Evolutionary conservation across 2,113 vertebrate species (phyloP).

Genomic region (Lonchura striata): DNA sequence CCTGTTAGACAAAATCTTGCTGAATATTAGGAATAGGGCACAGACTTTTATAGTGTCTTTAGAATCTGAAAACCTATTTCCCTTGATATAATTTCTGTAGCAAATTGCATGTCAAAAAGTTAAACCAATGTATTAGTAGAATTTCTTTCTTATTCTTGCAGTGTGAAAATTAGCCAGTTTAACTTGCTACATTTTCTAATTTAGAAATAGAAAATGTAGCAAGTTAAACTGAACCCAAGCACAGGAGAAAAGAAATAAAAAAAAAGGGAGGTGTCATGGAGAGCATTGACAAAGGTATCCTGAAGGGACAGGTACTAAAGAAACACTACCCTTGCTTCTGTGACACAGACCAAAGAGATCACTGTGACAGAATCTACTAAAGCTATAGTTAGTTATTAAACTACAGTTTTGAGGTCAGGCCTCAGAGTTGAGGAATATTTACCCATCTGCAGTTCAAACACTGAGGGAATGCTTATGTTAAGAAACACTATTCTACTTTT

Average conservation of each 20-base stretch:
- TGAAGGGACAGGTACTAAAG: neutral
- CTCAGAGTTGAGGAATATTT: neutral
- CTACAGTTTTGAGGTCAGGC: neutral
- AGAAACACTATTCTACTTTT: neutral
- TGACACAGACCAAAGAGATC: neutral
- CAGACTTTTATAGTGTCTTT: neutral
- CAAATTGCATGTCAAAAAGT: neutral
- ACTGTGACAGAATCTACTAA: neutral
- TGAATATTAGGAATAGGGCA: neutral
- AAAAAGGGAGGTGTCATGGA: neutral
- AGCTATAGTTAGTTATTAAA: neutral
- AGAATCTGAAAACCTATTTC: neutral
- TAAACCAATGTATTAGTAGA: neutral
- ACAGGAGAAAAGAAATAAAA: neutral
- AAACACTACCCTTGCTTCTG: neutral
- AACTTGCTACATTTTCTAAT: too few relatives aligned
- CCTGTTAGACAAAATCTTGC: neutral
- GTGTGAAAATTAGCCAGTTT: neutral
- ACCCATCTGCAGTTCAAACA: neutral
- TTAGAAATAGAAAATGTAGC: too few relatives aligned
- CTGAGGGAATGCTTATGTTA: neutral
- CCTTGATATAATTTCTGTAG: neutral
- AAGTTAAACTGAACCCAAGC: neutral
- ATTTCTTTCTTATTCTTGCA: neutral
- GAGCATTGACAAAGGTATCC: neutral